Conservation (phyloP, 2,797 vertebrate genomes). For the Amphiprion clarkii region DNA sequence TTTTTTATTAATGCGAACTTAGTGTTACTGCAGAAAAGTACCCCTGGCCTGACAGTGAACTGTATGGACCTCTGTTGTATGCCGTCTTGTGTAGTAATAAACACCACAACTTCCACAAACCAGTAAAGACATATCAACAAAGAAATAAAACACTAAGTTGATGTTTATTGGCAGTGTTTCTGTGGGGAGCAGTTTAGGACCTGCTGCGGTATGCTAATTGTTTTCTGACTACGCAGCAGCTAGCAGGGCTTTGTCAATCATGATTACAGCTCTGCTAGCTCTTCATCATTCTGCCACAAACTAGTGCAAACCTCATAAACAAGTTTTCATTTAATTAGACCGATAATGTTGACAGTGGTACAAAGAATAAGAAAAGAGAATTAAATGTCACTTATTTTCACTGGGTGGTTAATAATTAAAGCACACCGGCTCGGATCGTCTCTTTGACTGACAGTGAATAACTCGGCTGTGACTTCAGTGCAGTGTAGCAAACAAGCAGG, state of each 20-base stretch:
- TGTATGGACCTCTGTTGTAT: background rate
- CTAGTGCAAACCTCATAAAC: background rate
- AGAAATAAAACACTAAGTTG: constrained; percentile 9
- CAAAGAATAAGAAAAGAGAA: background rate
- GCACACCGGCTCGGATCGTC: background rate
- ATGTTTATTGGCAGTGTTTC: constrained; percentile 20
- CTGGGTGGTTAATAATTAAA: background rate
- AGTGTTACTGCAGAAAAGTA: background rate
- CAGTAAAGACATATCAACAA: background rate
- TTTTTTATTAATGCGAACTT: background rate
- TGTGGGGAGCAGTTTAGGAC: constrained; percentile 30
- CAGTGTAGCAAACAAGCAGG: background rate
- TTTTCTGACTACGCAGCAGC: constrained; percentile 32
- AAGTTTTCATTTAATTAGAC: background rate
- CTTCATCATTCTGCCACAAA: constrained; percentile 16
- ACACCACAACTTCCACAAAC: background rate
- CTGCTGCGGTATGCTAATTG: constrained; percentile 40
- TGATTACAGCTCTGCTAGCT: constrained; percentile 1
- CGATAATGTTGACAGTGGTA: background rate
- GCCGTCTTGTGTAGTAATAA: background rate
- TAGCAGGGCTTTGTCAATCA: constrained; percentile 16
- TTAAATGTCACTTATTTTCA: background rate
- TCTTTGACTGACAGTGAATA: background rate
- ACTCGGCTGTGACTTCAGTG: background rate
- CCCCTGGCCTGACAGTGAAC: too few relatives aligned